Conservation (phyloP, 2,888 invertebrate genomes). For the Hemaris fuciformis region DNA sequence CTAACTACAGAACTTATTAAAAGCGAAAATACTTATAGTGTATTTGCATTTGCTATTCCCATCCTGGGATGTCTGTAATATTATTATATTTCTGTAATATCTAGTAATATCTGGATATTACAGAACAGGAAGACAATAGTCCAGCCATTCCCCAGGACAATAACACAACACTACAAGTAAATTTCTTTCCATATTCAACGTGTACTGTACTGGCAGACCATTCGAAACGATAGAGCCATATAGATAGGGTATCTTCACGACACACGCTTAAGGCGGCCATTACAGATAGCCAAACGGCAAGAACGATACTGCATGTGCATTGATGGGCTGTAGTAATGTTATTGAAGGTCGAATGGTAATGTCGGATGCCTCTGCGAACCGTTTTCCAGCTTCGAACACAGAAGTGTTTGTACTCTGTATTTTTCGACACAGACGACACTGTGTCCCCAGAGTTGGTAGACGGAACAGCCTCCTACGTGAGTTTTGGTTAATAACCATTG, state of each 20-base stretch:
- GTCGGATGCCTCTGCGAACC: constrained; percentile 30
- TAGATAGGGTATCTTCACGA: constrained; percentile 55
- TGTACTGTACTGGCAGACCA: constrained; percentile 19
- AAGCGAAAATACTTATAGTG: too few species aligned
- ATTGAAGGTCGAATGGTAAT: constrained; percentile 50
- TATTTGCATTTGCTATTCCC: too few species aligned
- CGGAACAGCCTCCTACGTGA: background rate
- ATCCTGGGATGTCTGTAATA: too few species aligned
- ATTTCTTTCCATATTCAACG: background rate
- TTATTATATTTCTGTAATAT: too few species aligned
- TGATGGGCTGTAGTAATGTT: constrained; percentile 58
- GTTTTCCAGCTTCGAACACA: constrained; percentile 33
- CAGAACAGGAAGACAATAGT: background rate
- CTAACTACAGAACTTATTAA: too few species aligned
- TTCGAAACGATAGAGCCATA: constrained; percentile 51
- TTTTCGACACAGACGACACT: background rate
- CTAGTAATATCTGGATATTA: too few species aligned
- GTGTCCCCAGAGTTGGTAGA: background rate
- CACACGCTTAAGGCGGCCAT: constrained; percentile 49
- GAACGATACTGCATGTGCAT: constrained; percentile 54
- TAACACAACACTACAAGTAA: background rate
- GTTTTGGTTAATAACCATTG: constrained; percentile 5
- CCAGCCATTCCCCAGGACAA: background rate
- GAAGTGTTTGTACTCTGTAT: background rate
- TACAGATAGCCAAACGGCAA: constrained; percentile 57